A percentile compares a stretch with the other conserved stretches of the same genome.
phyloP scores from a whole-genome alignment of 2,113 vertebrate species.

The Lepus americanus region DNA sequence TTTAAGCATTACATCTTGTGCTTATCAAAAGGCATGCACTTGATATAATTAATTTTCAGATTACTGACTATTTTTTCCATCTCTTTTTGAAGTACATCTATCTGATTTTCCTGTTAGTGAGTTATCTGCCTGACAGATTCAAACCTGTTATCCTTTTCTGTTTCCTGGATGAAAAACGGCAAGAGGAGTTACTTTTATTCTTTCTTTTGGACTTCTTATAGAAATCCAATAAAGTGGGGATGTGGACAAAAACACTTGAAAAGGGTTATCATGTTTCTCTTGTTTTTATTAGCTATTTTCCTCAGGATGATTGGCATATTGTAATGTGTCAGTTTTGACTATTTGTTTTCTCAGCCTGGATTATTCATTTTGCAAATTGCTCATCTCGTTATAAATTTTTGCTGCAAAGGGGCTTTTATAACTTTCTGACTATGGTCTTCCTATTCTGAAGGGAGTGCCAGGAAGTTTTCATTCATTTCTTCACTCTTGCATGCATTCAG shows the following conservation, averaged over 20 bases:
- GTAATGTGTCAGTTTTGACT: not conserved
- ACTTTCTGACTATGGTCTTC: not conserved
- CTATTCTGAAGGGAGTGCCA: not conserved
- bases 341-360: not conserved
- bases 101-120: conserved; percentile 24
- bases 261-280: not conserved
- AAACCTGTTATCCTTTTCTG: not conserved
- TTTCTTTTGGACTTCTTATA: not conserved
- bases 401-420: not conserved
- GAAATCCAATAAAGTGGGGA: not conserved
- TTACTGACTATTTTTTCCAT: conserved; percentile 44
- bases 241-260: not conserved
- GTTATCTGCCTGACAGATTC: conserved; percentile 21
- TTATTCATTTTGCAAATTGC: not conserved
- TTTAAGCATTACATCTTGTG: conserved; percentile 54
- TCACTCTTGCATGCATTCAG: not conserved
- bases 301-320: not conserved
- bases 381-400: not conserved
- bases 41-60: conserved; percentile 75
- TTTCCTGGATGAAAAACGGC: conserved; percentile 7
- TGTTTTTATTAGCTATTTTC: not conserved
- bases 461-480: not conserved
- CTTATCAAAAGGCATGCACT: conserved; percentile 67
- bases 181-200: not conserved
- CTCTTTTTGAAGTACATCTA: not conserved